Percentiles rank a stretch among this genome's conserved stretches.
Conservation (phyloP, 92 coral and sea anemone species). For the Hydrozoanthus gracilis region DNA sequence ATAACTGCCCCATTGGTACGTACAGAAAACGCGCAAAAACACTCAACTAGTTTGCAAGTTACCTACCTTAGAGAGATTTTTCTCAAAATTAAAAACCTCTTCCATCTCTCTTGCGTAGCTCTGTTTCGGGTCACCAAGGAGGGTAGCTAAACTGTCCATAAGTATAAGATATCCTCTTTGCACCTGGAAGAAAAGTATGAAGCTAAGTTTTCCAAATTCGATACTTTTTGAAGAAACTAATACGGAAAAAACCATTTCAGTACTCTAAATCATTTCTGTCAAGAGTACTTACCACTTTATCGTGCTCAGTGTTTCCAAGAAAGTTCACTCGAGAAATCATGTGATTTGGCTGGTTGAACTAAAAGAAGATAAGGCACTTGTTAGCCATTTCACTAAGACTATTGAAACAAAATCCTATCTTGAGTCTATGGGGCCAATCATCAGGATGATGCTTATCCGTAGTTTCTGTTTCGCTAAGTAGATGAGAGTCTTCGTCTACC, state of each 20-base stretch:
- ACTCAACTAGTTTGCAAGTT: not conserved
- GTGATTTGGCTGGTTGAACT: conserved; percentile 78
- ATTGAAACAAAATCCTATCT: too few species aligned
- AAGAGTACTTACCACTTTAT: conserved; percentile 30
- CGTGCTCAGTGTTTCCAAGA: conserved; percentile 57
- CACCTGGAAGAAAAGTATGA: not conserved
- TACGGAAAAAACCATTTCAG: too few species aligned
- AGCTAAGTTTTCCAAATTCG: too few species aligned
- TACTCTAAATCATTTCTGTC: too few species aligned
- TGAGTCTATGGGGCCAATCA: too few species aligned
- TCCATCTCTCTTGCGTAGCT: conserved; percentile 22
- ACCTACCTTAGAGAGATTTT: conserved; percentile 44
- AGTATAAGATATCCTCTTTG: not conserved
- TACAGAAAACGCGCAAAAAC: not conserved
- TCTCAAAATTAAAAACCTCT: conserved; percentile 31
- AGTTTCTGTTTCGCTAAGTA: too few species aligned
- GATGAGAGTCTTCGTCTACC: too few species aligned
- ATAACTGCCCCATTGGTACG: not conserved
- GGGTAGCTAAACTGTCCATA: conserved; percentile 20
- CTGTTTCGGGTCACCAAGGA: not conserved
- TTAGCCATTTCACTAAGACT: not conserved
- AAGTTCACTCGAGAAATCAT: conserved; percentile 64
- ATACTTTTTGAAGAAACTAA: too few species aligned
- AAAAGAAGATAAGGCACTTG: not conserved
- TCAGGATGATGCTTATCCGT: too few species aligned